Conservation (phyloP, 2,888 invertebrate species). For the Euplagia quadripunctaria region DNA sequence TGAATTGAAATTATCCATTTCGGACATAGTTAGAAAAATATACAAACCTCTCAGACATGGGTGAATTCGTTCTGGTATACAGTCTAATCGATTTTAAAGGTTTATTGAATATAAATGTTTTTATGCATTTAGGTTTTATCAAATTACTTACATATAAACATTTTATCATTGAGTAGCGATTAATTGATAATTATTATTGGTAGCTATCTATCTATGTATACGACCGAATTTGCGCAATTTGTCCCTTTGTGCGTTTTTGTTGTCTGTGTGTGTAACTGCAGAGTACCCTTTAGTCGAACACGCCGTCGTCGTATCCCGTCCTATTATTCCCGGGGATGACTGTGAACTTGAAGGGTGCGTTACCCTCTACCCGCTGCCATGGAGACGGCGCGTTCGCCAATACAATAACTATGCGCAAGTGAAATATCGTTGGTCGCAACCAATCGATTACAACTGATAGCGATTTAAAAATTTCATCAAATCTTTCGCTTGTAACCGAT, state of each 20-base stretch:
- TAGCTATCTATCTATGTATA: conserved; percentile 15
- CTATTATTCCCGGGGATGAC: conserved; percentile 70
- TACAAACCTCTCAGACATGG: conserved; percentile 20
- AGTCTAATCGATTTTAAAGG: conserved; percentile 32
- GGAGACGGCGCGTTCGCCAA: conserved; percentile 66
- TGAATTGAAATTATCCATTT: conserved; percentile 26
- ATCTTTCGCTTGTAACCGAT: conserved; percentile 41
- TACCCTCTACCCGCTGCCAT: conserved; percentile 71
- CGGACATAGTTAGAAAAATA: conserved; percentile 21
- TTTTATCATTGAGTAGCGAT: conserved; percentile 28
- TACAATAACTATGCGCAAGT: conserved; percentile 57
- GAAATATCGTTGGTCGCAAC: conserved; percentile 34
- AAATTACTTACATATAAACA: conserved; percentile 15
- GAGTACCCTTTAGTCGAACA: conserved; percentile 57
- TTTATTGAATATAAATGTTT: conserved; percentile 30
- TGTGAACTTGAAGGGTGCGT: conserved; percentile 85
- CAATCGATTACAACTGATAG: conserved; percentile 34
- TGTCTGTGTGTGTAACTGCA: conserved; percentile 60
- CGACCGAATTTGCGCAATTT: conserved; percentile 54
- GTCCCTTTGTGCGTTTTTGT: too few species aligned
- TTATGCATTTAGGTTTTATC: conserved; percentile 17
- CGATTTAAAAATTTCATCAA: conserved; percentile 32
- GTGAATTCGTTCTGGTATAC: conserved; percentile 36
- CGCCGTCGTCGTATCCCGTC: conserved; percentile 59
- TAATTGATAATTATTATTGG: conserved; percentile 21